Evolutionary conservation across 2,888 invertebrate genomes (phyloP), one percentile per base, ranked within the genome.

Genomic region (Gisinianus flammeolus): DNA sequence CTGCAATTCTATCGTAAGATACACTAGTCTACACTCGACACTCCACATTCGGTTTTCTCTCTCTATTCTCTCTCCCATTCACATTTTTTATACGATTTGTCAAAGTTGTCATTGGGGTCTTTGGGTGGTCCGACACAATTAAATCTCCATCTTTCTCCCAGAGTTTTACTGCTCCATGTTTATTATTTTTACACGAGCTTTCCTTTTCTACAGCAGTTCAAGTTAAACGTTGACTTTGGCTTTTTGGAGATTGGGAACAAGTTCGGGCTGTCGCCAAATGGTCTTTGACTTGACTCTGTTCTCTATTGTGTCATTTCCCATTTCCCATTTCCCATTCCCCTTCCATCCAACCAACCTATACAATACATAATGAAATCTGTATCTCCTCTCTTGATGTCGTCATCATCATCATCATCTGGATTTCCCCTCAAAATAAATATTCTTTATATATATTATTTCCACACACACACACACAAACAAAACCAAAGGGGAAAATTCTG

Each of bases 91-190:
- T 67, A 28, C 33, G 35, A 72, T 72, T 72, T 72, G 72, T 72
- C 72, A 72, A 72, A 56, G 28, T 72, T 72, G 72, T 72, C 72
- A 72, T 72, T 72, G 35, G 35, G 70, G n/a, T 16, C 44, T 35
- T n/a, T 44, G 70, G 52, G 22, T 24, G 44, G 26, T 28, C 26
- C 62, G 26, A 26, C 28, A 62, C 62, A 62, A 62, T 62, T 62
- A 62, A 62, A 62, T 62, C 62, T 62, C 62, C 62, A 62, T 62
- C 62, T 62, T 62, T 62, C 62, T 62, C 44, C 44, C 44, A 44
- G 44, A 44, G 44, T 44, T 44, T 44, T 44, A 44, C 44, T 44
- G 19, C 26, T 62, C 26, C 12, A 12, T 62, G 62, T 62, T 62
- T 62, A 62, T 62, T 62, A 62, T 62, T 62, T 62, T 62, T 62